Evolutionary conservation across 2,888 invertebrate genomes (phyloP).

Genomic region (Leucophora obtusa): DNA sequence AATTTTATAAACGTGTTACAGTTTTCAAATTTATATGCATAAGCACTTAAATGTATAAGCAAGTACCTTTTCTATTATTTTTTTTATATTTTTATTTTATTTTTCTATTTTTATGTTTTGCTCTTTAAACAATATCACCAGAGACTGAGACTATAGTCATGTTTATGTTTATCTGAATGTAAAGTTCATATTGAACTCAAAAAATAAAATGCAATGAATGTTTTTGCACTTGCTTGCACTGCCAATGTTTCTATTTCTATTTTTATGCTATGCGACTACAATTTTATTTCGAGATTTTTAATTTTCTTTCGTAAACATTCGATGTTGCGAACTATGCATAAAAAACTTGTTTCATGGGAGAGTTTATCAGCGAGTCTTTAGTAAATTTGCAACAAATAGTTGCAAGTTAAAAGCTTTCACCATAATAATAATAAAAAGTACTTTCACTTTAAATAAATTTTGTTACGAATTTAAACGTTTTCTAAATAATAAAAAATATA

Average conservation of each 20-base stretch:
- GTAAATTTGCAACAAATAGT: slow-evolving; percentile 36
- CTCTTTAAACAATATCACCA: neutral
- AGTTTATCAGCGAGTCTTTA: neutral
- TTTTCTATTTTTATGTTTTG: slow-evolving; percentile 24
- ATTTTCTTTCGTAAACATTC: neutral
- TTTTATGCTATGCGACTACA: neutral
- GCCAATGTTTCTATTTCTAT: slow-evolving; percentile 33
- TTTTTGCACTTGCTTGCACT: slow-evolving; percentile 33
- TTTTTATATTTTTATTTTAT: neutral
- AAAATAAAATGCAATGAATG: neutral
- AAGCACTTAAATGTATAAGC: no score
- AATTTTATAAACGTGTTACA: no score
- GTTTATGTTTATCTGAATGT: slow-evolving; percentile 6
- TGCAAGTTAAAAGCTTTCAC: slow-evolving; percentile 45
- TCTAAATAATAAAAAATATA: neutral
- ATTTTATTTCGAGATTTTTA: slow-evolving; percentile 4
- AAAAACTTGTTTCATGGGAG: slow-evolving; percentile 25
- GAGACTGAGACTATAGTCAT: neutral
- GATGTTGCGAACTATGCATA: neutral
- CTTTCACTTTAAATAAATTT: slow-evolving; percentile 24
- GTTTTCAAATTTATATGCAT: no score
- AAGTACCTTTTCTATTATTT: neutral
- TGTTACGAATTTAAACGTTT: neutral
- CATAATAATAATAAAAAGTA: neutral
- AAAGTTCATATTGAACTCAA: slow-evolving; percentile 18